Base-by-base conservation (phyloP, 2,888 invertebrate genomes). In the Euplexia lucipara region DNA sequence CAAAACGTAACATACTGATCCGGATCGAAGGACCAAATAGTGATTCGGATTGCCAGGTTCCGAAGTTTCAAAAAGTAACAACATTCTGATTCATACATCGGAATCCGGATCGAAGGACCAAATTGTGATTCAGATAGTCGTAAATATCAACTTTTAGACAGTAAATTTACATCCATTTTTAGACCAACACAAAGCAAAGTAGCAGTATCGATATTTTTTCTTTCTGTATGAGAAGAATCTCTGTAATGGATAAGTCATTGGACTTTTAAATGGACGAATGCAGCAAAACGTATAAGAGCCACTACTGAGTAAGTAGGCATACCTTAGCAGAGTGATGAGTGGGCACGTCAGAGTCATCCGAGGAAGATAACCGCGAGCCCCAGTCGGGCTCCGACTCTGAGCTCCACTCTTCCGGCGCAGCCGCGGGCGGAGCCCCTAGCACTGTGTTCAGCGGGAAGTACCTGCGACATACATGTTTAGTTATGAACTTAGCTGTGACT, bases 381-480 rank as follows among this genome's bases (percentile, higher is more conserved):
- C 92, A 93, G 41, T 93, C 92, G 37, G 83, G 83, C 65, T 93
- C 94, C 0, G 92, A 91, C 51, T 94, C 94, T 0, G 92, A 92
- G 70, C 90, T 90, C 52, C 87, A 88, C 6, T 87, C 90, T 35
- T 83, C 87, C 0, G 91, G 85, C 14, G 87, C 83, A 0, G 91
- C 88, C 67, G 89, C 90, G 18, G 93, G 91, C 47, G 93, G 92
- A 12, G 92, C 93, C 57, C 88, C 97, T 62, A 98, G 87, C 70
- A 98, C 98, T 9, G 99, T 99, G 90, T 98, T 99, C 53, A 99
- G 89, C 0, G 99, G 99, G 93, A 99, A 97, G 88, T 98, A 98
- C 87, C 98, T 98, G 87, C 3, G 54, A 37, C 10, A 34, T 0
- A 64, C 6, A 14, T 0, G 1, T 12, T 34, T 42, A 32, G 18